Percentiles rank a stretch among this genome's conserved stretches.
Conservation (phyloP, 2,888 invertebrate genomes). For the Cremastinae sp. region DNA sequence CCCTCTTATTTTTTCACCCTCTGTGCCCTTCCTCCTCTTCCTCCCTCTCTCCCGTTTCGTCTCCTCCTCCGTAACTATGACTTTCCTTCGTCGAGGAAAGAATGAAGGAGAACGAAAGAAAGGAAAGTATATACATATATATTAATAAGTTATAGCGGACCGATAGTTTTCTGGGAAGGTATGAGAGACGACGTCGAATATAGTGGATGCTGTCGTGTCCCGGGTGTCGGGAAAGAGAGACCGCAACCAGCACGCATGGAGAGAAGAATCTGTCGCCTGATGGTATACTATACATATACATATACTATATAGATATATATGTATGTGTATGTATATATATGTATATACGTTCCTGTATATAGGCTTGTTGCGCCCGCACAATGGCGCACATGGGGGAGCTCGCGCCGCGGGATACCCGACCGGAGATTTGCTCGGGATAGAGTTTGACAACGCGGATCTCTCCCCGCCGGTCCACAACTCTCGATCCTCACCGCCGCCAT, state of each 20-base stretch:
- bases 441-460: constrained; percentile 78
- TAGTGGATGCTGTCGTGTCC: constrained; percentile 63
- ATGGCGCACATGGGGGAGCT: constrained; percentile 69
- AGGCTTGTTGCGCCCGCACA: constrained; percentile 66
- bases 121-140: constrained; percentile 23
- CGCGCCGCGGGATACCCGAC: constrained; percentile 75
- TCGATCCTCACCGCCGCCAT: constrained; percentile 59
- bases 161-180: constrained; percentile 74
- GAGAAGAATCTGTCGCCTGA: constrained; percentile 53
- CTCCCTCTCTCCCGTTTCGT: constrained; percentile 27
- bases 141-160: constrained; percentile 79
- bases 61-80: constrained; percentile 39
- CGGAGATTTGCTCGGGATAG: constrained; percentile 76
- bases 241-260: constrained; percentile 58
- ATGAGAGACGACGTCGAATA: constrained; percentile 59
- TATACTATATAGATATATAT: background rate
- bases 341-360: too few species aligned
- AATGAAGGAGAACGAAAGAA: constrained; percentile 34
- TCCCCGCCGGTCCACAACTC: constrained; percentile 58
- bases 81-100: constrained; percentile 51
- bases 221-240: constrained; percentile 44
- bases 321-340: background rate
- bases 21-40: constrained; percentile 35
- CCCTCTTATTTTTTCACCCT: constrained; percentile 35
- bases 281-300: too few species aligned